A percentile compares a stretch with the other conserved stretches of the same genome.
These are phyloP conservation scores for Gymnothorax javanicus DNA, from an alignment of 2,797 vertebrate genomes.

Conservation along the genomic window DNA sequence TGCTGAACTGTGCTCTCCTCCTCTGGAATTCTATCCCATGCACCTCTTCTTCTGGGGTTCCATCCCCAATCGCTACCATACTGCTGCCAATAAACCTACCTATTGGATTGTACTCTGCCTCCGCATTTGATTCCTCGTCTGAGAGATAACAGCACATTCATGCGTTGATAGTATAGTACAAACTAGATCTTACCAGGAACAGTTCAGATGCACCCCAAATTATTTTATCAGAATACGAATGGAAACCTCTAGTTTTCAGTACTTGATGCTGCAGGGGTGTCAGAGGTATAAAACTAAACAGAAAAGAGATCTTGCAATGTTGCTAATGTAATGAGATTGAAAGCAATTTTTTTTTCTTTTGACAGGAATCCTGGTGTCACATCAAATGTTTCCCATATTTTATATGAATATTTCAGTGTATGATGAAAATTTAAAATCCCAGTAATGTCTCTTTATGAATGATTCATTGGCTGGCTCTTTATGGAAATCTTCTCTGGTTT, in stretches of 20 bases:
- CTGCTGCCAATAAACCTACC: too few species aligned
- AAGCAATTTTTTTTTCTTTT: neutral
- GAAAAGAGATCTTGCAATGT: neutral
- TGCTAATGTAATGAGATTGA: neutral
- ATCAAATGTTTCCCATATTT: conserved; percentile 1
- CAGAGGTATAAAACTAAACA: neutral
- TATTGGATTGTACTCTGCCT: too few species aligned
- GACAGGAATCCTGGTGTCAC: neutral
- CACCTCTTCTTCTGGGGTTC: too few species aligned
- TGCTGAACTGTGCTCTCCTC: too few species aligned
- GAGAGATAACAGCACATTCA: too few species aligned
- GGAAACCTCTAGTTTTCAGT: neutral
- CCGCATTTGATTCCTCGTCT: too few species aligned
- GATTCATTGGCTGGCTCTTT: conserved; percentile 31
- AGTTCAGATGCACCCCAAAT: neutral
- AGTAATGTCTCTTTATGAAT: conserved; percentile 43
- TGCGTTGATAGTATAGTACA: too few species aligned
- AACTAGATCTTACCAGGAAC: too few species aligned
- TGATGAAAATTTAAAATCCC: conserved; percentile 43
- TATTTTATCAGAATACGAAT: neutral
- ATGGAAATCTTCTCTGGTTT: conserved; percentile 28
- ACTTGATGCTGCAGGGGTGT: neutral
- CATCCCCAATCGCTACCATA: too few species aligned
- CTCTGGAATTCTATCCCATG: too few species aligned
- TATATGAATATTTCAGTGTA: conserved; percentile 51